A percentile compares a stretch with the other conserved stretches of the same genome.
Evolutionary conservation across 2,888 invertebrate species (phyloP).

Genomic region (Hirtodrosophila duncani): DNA sequence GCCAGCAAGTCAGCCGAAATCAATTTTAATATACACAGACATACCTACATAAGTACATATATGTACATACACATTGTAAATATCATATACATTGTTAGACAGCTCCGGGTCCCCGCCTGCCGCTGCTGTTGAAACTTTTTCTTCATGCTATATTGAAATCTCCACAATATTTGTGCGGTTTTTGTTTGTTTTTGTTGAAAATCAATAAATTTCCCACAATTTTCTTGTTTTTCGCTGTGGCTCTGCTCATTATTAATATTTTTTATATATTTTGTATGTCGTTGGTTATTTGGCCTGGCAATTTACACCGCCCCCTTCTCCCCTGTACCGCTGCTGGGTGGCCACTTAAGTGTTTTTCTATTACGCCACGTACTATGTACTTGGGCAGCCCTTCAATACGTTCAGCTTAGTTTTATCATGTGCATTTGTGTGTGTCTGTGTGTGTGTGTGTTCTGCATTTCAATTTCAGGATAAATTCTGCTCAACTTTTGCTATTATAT

Average conservation of each 20-base stretch:
- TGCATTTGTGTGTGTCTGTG: too few species aligned
- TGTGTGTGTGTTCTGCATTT: too few species aligned
- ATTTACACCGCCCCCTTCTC: too few species aligned
- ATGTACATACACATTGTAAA: slow-evolving; percentile 2
- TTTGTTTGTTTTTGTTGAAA: slow-evolving; percentile 40
- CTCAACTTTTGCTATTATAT: too few species aligned
- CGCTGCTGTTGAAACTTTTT: slow-evolving; percentile 33
- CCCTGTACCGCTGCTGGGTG: slow-evolving; percentile 17
- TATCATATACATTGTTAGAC: too few species aligned
- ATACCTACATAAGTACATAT: slow-evolving; percentile 5
- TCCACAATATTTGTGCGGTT: slow-evolving; percentile 35
- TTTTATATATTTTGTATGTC: slow-evolving; percentile 71
- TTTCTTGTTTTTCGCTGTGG: slow-evolving; percentile 48
- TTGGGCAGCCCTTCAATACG: too few species aligned
- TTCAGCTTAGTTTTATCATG: too few species aligned
- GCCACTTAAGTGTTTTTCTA: slow-evolving; percentile 73
- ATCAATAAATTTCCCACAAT: slow-evolving; percentile 73
- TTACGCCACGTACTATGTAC: slow-evolving; percentile 46
- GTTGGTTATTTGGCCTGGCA: slow-evolving; percentile 38
- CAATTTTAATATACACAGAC: slow-evolving; percentile 44
- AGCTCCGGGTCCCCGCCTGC: too few species aligned
- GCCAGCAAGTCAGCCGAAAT: slow-evolving; percentile 51
- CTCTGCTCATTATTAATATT: slow-evolving; percentile 62
- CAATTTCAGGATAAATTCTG: too few species aligned
- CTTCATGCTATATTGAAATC: slow-evolving; percentile 30